A percentile compares a stretch with the other conserved stretches of the same genome.
These are phyloP conservation scores for Mixornis gularis DNA, from an alignment of 2,113 vertebrate genomes.

Conservation along the genomic window DNA sequence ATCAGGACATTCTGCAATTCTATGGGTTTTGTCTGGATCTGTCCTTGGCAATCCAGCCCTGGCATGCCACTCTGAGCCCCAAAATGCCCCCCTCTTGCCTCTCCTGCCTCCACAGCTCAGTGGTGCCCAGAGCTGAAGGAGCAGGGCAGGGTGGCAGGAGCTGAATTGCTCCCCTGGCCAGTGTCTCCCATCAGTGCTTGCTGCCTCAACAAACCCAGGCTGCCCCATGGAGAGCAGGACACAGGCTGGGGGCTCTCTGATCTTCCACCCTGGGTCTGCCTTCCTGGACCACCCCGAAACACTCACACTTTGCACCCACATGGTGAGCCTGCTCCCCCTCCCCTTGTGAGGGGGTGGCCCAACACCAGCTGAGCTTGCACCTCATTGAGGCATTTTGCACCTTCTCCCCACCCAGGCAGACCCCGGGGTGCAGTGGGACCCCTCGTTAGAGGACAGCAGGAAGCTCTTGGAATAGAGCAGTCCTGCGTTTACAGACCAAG, in stretches of 20 bases:
- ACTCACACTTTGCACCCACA: background rate
- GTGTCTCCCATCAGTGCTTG: background rate
- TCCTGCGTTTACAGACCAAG: background rate
- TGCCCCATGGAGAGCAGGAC: background rate
- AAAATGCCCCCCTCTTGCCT: background rate
- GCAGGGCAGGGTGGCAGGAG: background rate
- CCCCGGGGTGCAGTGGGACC: background rate
- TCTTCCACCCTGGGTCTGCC: background rate
- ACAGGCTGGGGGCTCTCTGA: background rate
- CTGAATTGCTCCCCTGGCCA: background rate
- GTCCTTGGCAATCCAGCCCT: background rate
- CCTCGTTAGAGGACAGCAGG: background rate
- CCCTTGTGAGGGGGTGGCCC: background rate
- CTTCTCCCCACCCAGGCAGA: background rate
- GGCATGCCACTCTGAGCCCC: background rate
- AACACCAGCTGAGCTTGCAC: background rate
- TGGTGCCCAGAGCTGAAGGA: background rate
- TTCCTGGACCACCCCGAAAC: background rate
- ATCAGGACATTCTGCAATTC: background rate
- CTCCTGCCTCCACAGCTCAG: background rate
- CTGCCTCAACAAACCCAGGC: background rate
- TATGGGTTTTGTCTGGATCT: background rate
- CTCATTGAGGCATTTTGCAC: constrained; percentile 39
- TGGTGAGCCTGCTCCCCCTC: background rate
- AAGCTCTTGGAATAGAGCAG: background rate